Evolutionary conservation across 2,113 vertebrate species (phyloP).

Genomic region (Myotis yumanensis): DNA sequence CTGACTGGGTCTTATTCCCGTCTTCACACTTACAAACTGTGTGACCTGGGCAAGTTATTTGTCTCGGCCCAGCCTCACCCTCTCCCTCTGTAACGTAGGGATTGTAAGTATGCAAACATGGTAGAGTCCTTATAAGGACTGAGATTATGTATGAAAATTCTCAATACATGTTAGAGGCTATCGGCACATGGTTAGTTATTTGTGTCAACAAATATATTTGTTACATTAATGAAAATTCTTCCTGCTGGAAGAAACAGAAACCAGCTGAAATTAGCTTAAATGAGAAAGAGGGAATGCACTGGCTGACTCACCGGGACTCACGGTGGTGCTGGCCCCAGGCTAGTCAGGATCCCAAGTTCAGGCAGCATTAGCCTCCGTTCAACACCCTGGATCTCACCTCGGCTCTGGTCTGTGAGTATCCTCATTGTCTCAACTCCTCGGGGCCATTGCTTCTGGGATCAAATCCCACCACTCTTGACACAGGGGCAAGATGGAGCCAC

Average conservation of each 20-base stretch:
- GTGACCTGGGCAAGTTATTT: background rate
- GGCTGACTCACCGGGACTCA: background rate
- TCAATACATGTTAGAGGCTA: background rate
- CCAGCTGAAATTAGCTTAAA: background rate
- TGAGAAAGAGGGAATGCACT: background rate
- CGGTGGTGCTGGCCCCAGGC: background rate
- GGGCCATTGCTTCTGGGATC: background rate
- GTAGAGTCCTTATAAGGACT: background rate
- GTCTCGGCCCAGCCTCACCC: background rate
- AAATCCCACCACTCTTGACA: background rate
- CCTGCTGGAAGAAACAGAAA: background rate
- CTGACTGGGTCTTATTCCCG: background rate
- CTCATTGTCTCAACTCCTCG: background rate
- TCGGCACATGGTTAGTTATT: background rate
- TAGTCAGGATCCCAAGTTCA: background rate
- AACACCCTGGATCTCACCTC: background rate
- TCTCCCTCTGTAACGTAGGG: background rate
- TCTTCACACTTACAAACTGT: background rate
- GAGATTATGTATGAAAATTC: background rate
- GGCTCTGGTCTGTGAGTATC: background rate
- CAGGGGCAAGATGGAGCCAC: background rate
- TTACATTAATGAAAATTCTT: background rate
- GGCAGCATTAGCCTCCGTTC: background rate
- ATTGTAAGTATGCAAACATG: too few species aligned
- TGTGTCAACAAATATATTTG: background rate